Evolutionary conservation across 2,113 vertebrate species (phyloP), one percentile per base, ranked within the genome.

Genomic region (Okapia johnstoni): DNA sequence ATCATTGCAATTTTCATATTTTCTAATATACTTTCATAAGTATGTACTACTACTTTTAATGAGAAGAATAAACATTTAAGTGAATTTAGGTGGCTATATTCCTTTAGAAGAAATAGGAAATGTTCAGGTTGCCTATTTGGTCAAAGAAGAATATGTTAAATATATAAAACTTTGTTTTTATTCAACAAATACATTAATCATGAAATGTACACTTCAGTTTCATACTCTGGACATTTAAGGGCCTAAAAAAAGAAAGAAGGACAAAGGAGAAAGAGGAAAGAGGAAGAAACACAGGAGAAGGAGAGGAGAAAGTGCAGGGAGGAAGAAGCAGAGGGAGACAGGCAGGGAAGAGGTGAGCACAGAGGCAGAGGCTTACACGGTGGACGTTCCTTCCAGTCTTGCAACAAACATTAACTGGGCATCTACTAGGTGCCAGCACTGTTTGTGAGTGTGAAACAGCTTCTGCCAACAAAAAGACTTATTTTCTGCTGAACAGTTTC

Each of bases 91-190:
- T 70, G 60, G 50, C 40, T 85, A 2, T 63, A 90, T 58, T 89
- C 52, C 33, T 79, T 88, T 93, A 88, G 54, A 93, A 93, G 80
- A 87, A 94, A 79, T 2, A 93, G n/a, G 86, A 77, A 96, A 85
- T 52, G 40, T 33, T 86, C 14, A 87, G 26, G 14, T 85, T 90
- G 40, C 30, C 81, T 93, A 66, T 25, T 17, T 87, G 60, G 73
- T 73, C 28, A 84, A 91, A 94, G 48, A 60, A 70, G 33, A 94
- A 43, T 76, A 76, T 26, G 23, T 26, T 76, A 14, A 76, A 43
- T 43, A 26, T 76, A 43, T 43, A 43, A 76, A 70, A 21, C 66
- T 70, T 36, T 40, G 66, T 70, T 70, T 96, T 81, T 46, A 96
- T 89, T 63, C 33, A 73, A 25, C 58, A 89, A 92, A 57, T 92